A percentile compares a stretch with the other conserved stretches of the same genome.
Evolutionary conservation across 2,113 vertebrate species (phyloP).

Genomic region (Colius striatus): DNA sequence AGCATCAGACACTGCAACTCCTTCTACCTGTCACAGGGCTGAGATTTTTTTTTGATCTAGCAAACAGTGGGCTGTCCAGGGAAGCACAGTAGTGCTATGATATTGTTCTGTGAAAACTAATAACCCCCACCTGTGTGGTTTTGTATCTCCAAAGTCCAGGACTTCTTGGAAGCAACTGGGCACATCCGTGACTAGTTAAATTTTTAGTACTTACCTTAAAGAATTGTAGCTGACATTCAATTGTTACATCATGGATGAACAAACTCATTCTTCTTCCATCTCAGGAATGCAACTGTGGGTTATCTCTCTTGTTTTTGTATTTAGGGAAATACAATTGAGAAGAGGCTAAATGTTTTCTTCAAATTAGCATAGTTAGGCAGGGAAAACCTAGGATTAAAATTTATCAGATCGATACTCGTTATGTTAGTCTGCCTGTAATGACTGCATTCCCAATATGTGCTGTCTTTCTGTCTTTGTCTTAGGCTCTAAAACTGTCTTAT

Average conservation of each 20-base stretch:
- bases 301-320: not conserved
- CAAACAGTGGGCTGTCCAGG: not conserved
- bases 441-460: not conserved
- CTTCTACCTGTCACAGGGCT: not conserved
- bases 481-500: not conserved
- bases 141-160: not conserved
- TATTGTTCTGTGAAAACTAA: not conserved
- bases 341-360: not conserved
- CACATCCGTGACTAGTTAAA: not conserved
- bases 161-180: not conserved
- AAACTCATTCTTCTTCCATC: not conserved
- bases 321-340: not conserved
- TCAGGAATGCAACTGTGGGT: accelerated
- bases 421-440: not conserved
- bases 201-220: not conserved
- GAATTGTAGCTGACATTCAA: not conserved
- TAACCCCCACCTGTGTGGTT: not conserved
- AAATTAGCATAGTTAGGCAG: constrained; percentile 4
- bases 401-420: not conserved
- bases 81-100: not conserved
- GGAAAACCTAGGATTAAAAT: constrained; percentile 15
- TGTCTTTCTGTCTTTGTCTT: not conserved
- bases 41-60: not conserved
- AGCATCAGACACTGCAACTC: not conserved
- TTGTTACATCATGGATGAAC: not conserved